Evolutionary conservation across 2,797 vertebrate genomes (phyloP).

Genomic region (Pyrocephalus nanus): DNA sequence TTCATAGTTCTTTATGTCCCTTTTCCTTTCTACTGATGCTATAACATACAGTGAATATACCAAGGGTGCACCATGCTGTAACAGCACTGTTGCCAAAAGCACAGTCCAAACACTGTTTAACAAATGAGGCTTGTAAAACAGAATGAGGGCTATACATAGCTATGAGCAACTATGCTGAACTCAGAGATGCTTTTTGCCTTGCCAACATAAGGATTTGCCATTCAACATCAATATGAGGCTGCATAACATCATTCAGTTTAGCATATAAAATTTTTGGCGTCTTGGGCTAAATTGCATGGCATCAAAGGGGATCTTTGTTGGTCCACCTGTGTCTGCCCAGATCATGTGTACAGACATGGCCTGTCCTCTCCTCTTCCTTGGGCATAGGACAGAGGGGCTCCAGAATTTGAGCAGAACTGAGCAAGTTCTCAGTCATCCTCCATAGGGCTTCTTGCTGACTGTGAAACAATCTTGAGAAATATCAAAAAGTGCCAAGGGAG

Average conservation of each 20-base stretch:
- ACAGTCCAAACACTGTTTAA: background rate
- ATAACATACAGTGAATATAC: background rate
- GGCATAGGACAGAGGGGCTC: background rate
- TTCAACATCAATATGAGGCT: background rate
- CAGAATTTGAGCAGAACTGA: background rate
- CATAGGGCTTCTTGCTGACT: background rate
- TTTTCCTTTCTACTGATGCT: background rate
- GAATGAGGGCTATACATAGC: background rate
- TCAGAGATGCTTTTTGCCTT: background rate
- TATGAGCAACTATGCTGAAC: background rate
- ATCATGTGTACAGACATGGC: background rate
- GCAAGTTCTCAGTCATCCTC: background rate
- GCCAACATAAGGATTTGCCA: background rate
- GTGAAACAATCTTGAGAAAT: background rate
- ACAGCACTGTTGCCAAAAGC: background rate
- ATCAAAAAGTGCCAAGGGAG: background rate
- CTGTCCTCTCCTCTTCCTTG: background rate
- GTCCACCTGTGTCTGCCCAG: background rate
- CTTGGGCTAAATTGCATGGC: rapidly evolving
- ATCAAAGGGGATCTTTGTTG: background rate
- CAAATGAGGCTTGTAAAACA: background rate
- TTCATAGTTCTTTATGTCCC: background rate
- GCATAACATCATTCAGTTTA: background rate
- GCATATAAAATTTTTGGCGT: background rate
- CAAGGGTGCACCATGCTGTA: background rate